Evolutionary conservation across 1,140 invertebrate genomes (phyloP).

Genomic region (Drosophila funebris): DNA sequence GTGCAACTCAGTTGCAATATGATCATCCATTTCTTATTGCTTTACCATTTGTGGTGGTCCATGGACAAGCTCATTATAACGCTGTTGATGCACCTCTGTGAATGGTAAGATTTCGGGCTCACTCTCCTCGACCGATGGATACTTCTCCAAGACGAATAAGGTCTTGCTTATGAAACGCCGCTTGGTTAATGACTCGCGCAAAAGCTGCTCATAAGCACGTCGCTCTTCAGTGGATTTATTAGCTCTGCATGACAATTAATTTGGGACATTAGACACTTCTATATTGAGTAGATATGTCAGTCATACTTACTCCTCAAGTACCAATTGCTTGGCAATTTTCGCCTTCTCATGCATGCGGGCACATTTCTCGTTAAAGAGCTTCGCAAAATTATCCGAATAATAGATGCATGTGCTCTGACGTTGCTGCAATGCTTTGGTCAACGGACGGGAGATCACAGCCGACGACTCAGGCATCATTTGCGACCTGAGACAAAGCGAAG

Average conservation of each 20-base stretch:
- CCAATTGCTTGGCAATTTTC: not conserved
- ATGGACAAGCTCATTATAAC: constrained; percentile 21
- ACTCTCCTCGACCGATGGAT: not conserved
- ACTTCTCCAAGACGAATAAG: constrained; percentile 34
- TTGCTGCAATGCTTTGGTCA: constrained; percentile 27
- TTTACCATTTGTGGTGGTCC: constrained; percentile 37
- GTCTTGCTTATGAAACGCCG: constrained; percentile 14
- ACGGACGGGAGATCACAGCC: not conserved
- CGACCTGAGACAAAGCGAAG: not conserved
- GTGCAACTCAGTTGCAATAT: no score
- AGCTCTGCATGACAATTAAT: constrained; percentile 10
- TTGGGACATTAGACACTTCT: no score
- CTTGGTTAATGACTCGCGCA: constrained; percentile 29
- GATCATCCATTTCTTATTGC: not conserved
- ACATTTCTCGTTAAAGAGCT: constrained; percentile 4
- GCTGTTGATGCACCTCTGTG: constrained; percentile 21
- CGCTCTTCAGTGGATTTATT: constrained; percentile 21
- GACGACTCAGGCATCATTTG: not conserved
- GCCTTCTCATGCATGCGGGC: not conserved
- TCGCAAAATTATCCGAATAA: constrained; percentile 25
- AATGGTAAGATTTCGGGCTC: constrained; percentile 27
- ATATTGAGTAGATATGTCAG: not conserved
- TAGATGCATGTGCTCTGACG: constrained; percentile 30
- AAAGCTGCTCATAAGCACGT: constrained; percentile 12
- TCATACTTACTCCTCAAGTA: constrained; percentile 34